Evolutionary conservation across 2,113 vertebrate genomes (phyloP).

Genomic region (Rhadina sibilatrix): DNA sequence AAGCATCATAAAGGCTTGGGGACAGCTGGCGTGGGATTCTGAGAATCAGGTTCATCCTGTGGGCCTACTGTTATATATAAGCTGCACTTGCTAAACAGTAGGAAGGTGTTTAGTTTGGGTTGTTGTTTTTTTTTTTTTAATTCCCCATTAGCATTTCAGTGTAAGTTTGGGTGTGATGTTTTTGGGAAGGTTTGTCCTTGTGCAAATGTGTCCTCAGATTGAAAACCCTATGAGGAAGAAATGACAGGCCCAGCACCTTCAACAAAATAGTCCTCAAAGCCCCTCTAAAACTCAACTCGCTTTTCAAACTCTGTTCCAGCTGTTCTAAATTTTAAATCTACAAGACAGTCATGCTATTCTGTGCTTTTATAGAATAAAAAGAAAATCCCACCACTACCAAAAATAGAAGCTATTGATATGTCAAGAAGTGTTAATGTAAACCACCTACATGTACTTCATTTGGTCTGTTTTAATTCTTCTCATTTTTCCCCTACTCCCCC

Average conservation of each 20-base stretch:
- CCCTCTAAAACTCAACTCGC: not conserved
- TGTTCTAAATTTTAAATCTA: not conserved
- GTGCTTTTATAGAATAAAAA: not conserved
- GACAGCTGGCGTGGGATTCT: not conserved
- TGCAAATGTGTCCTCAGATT: not conserved
- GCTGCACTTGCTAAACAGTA: not conserved
- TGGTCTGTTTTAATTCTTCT: not conserved
- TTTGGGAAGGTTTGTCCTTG: not conserved
- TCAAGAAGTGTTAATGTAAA: conserved; percentile 31
- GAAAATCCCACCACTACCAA: not conserved
- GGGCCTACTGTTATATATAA: not conserved
- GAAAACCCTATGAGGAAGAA: not conserved
- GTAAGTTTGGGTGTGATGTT: not conserved
- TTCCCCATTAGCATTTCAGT: not conserved
- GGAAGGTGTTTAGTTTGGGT: not conserved
- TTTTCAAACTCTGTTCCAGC: not conserved
- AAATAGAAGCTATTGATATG: conserved; percentile 28
- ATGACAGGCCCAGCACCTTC: not conserved
- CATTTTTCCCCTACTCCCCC: not conserved
- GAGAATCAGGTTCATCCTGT: accelerated
- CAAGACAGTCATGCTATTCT: not conserved
- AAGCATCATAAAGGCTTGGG: not conserved
- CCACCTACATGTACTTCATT: conserved; percentile 23
- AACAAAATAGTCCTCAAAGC: not conserved
- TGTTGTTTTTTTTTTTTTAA: not conserved